Base-by-base conservation (phyloP, 2,113 vertebrate species). In the Antidorcas marsupialis region DNA sequence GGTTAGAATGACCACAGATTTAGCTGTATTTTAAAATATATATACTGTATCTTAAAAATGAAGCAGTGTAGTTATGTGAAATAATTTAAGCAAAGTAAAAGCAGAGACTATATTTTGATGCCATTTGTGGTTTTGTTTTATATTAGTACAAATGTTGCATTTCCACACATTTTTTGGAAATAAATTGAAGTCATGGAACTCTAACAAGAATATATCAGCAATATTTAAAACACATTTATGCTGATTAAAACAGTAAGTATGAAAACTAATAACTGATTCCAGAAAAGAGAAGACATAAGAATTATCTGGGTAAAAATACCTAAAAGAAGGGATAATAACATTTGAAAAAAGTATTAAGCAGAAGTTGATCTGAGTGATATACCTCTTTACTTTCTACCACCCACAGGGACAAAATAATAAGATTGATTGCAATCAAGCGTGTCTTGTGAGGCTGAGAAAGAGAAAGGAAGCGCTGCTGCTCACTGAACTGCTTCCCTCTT, bases 371-470 rank as follows among this genome's bases (percentile, higher is more conserved):
- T 85, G 64, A 2, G 39, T 62, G 74, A 36, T 82, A 76, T 2
- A 6, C 6, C 2, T 25, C 82, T 39, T 88, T 90, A 33, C 30
- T 57, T 86, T 79, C 81, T 85, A 3, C 30, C 16, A 0, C 19
- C 45, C 81, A 50, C 67, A 15, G n/a, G 86, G 23, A 23, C 13
- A 30, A 45, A 71, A 97, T 83, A 88, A 47, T 64, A 47, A 53
- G 36, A 3, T 2, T 92, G 92, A 97, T 95, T 90, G 83, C 86
- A 85, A 95, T 97, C 97, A 89, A 14, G 94, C 47, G 33, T 43
- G 52, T 33, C 59, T 97, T 96, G 60, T 91, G 89, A 67, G 45
- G 5, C 12, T 14, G 15, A 79, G 76, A n/a, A 52, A 50, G 43
- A 36, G 57, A 87, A 33, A 50, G 94, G 5, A 57, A 57, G 50